Evolutionary conservation across 2,113 vertebrate genomes (phyloP).

Genomic region (Callipepla californica): DNA sequence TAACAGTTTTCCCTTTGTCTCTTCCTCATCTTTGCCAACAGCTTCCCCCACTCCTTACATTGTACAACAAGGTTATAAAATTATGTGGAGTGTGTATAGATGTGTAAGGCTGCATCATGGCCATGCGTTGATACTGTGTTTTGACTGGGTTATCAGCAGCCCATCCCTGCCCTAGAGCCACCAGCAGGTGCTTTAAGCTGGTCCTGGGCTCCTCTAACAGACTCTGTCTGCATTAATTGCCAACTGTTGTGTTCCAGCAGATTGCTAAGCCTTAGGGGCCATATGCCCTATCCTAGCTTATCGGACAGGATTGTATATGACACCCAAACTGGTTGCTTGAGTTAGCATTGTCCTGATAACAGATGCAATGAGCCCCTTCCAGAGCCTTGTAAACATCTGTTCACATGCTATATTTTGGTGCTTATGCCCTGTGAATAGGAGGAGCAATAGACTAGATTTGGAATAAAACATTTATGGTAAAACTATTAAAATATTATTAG

Average conservation of each 20-base stretch:
- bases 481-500: background rate
- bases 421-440: background rate
- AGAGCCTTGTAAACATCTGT: background rate
- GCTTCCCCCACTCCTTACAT: background rate
- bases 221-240: rapidly evolving
- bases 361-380: background rate
- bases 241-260: rapidly evolving
- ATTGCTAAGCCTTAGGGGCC: background rate
- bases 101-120: rapidly evolving
- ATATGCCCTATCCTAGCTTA: rapidly evolving
- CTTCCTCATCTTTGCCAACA: background rate
- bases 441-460: background rate
- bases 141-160: background rate
- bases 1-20: background rate
- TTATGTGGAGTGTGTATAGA: rapidly evolving
- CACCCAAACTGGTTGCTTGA: background rate
- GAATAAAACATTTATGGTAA: background rate
- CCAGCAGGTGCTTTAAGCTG: rapidly evolving
- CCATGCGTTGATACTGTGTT: background rate
- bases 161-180: background rate
- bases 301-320: background rate
- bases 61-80: background rate
- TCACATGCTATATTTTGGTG: background rate
- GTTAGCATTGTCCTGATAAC: background rate
- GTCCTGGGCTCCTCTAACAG: background rate